These are phyloP conservation scores for Pomacea canaliculata DNA, from an alignment of 2,888 invertebrate genomes.

Conservation along the genomic window DNA sequence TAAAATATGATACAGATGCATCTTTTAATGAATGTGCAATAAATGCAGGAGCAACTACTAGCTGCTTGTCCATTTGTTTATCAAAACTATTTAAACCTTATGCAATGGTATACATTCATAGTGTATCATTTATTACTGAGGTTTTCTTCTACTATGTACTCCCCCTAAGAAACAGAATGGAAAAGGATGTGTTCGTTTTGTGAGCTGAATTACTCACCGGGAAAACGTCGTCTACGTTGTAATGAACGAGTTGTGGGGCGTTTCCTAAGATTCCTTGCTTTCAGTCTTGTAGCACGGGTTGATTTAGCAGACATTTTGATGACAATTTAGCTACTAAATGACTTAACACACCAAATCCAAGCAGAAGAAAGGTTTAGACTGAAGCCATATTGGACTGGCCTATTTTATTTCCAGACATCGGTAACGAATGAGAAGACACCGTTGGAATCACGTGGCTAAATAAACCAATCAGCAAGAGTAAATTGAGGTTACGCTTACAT, in stretches of 20 bases:
- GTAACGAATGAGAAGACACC: slow-evolving; percentile 36
- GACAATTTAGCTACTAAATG: neutral
- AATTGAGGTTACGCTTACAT: slow-evolving; percentile 24
- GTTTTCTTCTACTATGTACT: too few relatives aligned
- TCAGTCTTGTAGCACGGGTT: slow-evolving; percentile 54
- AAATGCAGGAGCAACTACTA: too few relatives aligned
- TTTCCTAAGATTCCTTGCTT: slow-evolving; percentile 49
- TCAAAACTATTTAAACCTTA: too few relatives aligned
- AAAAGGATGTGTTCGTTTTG: neutral
- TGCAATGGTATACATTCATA: too few relatives aligned
- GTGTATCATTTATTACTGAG: too few relatives aligned
- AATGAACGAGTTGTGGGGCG: slow-evolving; percentile 33
- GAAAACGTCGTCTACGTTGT: slow-evolving; percentile 37
- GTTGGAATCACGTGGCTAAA: slow-evolving; percentile 35
- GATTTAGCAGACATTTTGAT: slow-evolving; percentile 53
- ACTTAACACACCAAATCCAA: slow-evolving; percentile 16
- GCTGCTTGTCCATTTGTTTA: too few relatives aligned
- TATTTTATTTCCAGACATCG: slow-evolving; percentile 35
- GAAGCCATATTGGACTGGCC: slow-evolving; percentile 61
- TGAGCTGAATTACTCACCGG: slow-evolving; percentile 35
- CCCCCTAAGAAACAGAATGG: too few relatives aligned
- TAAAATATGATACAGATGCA: too few relatives aligned
- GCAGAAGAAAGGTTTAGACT: slow-evolving; percentile 27
- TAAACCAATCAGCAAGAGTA: slow-evolving; percentile 31
- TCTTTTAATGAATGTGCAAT: too few relatives aligned